Base-by-base conservation (phyloP, 2,888 invertebrate species). In the Tryphoninae sp. region DNA sequence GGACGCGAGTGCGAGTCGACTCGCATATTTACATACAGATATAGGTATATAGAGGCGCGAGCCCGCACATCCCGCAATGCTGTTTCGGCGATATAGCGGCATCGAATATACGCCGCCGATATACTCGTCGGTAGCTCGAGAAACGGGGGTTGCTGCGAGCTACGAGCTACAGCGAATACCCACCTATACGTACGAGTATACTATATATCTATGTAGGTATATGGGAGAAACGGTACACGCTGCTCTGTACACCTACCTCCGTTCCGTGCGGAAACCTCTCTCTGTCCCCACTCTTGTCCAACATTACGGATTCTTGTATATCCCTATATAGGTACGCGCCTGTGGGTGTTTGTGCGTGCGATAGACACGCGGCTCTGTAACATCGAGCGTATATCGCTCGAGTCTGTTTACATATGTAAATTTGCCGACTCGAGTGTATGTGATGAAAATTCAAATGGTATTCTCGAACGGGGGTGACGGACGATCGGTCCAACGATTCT, bases 391-490 rank as follows among this genome's bases (percentile, higher is more conserved):
- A 33, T 33, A 33, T 33, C 72, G 49, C 2, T 69, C n/a, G 62
- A 58, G 76, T 59, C 75, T 85, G 87, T 86, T 88, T 88, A 86
- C 85, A 86, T 86, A 88, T 87, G 88, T 84, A 88, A 84, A 88
- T 88, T 68, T 74, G 7, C 76, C 62, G 84, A 79, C 58, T 71
- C 58, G 75, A 65, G 71, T 67, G 84, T 84, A 84, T 84, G 84
- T 83, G 82, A 86, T 88, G 86, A 87, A 90, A 89, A 89, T 89
- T 90, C 89, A 89, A 89, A 90, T 90, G 86, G 86, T 86, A 89
- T 89, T 88, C 33, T 33, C 88, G 88, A 90, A 89, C 89, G 87
- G 87, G 84, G 86, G 84, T 86, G 71, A 58, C 49, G 69, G 23
- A 62, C 80, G 80, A 80, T 80, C 65, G 72, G 75, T 55, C 69